Evolutionary conservation across 2,888 invertebrate species (phyloP).

Genomic region (Parthenolecanium corni): DNA sequence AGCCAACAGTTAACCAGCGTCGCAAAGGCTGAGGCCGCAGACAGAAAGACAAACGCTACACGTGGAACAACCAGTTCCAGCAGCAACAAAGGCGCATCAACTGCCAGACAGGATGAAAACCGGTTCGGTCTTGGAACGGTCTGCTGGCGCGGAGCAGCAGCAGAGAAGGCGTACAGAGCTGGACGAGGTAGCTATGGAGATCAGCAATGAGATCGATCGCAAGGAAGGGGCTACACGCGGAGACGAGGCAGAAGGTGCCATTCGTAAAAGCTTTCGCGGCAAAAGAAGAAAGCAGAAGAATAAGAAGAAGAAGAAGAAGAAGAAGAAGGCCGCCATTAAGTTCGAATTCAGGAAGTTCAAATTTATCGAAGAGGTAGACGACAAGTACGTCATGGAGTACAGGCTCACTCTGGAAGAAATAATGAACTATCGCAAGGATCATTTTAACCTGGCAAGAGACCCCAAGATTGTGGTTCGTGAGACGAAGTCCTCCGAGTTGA

Average conservation of each 20-base stretch:
- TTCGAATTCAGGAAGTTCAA: neutral
- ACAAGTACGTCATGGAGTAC: constrained; percentile 1
- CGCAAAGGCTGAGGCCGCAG: too few relatives aligned
- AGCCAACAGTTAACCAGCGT: too few relatives aligned
- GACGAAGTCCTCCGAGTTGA: neutral
- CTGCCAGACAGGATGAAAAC: neutral
- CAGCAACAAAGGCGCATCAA: too few relatives aligned
- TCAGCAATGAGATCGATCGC: neutral
- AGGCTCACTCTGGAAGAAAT: neutral
- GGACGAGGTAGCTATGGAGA: neutral
- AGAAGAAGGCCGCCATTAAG: neutral
- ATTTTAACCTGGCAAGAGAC: neutral
- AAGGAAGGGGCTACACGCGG: too few relatives aligned
- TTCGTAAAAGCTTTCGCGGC: too few relatives aligned
- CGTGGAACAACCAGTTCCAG: too few relatives aligned
- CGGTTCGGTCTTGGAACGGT: neutral
- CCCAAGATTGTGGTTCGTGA: neutral
- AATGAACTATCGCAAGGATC: neutral
- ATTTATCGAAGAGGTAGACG: neutral
- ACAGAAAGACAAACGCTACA: too few relatives aligned
- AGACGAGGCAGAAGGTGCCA: neutral
- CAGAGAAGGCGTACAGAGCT: neutral
- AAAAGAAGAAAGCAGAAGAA: neutral
- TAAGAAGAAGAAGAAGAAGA: neutral
- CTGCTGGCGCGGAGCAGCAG: neutral